Conservation (phyloP, 1,140 invertebrate genomes). For the Rhysida immarginata region DNA sequence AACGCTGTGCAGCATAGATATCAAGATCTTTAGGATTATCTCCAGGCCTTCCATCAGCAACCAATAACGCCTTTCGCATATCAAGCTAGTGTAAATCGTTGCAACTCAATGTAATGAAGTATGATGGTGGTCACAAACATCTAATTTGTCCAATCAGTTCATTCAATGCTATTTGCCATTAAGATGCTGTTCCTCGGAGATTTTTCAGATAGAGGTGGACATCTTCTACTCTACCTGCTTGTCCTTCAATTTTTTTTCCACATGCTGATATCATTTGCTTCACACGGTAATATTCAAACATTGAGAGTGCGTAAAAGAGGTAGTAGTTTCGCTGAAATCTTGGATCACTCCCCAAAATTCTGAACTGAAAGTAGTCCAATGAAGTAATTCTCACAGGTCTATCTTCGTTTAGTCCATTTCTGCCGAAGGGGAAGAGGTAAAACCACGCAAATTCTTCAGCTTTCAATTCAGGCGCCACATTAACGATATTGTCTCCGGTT, state of each 20-base stretch:
- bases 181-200: slow-evolving; percentile 10
- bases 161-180: slow-evolving; percentile 8
- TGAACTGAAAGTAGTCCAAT: no score
- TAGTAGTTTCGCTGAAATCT: slow-evolving; percentile 28
- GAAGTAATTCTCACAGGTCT: slow-evolving; percentile 23
- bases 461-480: no score
- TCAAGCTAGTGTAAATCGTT: no score
- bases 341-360: slow-evolving; percentile 21
- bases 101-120: no score
- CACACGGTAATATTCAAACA: slow-evolving; percentile 5
- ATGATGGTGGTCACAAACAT: neutral
- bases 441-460: no score
- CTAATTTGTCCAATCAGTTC: slow-evolving; percentile 11
- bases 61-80: no score
- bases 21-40: no score
- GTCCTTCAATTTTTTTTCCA: slow-evolving; percentile 1
- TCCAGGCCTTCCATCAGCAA: no score
- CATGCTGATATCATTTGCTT: slow-evolving; percentile 9
- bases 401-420: no score
- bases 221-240: slow-evolving; percentile 7
- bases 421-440: slow-evolving; percentile 15
- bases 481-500: no score
- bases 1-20: no score
- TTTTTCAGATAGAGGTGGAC: slow-evolving; percentile 8
- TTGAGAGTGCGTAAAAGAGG: slow-evolving; percentile 31